Evolutionary conservation across 2,113 vertebrate species (phyloP).

Genomic region (Rhineura floridana): DNA sequence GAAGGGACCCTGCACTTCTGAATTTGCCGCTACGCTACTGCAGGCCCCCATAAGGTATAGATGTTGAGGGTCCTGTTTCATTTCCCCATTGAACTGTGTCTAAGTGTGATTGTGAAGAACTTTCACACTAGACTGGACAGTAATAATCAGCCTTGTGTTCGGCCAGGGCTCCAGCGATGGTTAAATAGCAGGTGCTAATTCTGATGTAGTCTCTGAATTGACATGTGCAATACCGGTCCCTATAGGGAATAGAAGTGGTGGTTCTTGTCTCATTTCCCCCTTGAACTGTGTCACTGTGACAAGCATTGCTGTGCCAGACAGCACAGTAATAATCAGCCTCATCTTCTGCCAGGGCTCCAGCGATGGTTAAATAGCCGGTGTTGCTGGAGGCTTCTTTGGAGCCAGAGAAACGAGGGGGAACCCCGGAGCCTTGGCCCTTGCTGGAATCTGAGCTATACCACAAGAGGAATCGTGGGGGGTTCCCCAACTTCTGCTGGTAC

Average conservation of each 20-base stretch:
- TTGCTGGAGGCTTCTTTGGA: not conserved
- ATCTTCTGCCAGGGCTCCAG: slow-evolving; percentile 6
- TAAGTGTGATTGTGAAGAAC: not conserved
- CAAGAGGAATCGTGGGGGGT: not conserved
- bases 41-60: too few relatives aligned
- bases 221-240: too few relatives aligned
- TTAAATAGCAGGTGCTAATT: not conserved
- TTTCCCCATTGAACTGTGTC: not conserved
- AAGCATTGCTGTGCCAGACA: not conserved
- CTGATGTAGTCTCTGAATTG: too few relatives aligned
- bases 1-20: too few relatives aligned
- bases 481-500: slow-evolving; percentile 31
- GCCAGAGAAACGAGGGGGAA: not conserved
- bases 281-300: not conserved
- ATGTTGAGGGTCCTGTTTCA: not conserved
- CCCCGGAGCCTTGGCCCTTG: accelerated
- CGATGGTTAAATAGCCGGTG: slow-evolving; percentile 4
- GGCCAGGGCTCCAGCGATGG: not conserved
- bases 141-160: slow-evolving; percentile 39
- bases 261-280: not conserved
- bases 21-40: too few relatives aligned
- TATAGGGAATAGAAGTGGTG: not conserved
- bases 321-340: slow-evolving; percentile 31
- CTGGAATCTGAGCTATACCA: accelerated
- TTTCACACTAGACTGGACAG: not conserved